phyloP scores from a whole-genome alignment of 2,113 vertebrate species.

The Corynorhinus townsendii region DNA sequence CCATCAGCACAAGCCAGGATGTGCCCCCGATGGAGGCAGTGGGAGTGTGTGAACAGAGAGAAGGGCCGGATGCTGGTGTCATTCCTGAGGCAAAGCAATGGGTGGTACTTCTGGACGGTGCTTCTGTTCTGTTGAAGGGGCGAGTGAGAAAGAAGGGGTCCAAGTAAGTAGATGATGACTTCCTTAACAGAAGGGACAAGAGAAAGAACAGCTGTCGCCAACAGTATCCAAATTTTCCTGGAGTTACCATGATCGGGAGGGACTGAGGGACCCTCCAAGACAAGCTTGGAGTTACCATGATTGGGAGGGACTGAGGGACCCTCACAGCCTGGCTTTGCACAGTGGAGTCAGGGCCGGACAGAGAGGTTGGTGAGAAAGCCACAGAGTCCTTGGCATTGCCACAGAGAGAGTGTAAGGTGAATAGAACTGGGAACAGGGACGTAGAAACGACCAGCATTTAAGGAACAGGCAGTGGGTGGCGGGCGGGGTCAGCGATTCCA shows the following conservation, averaged over 20 bases:
- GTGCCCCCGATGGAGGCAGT: not conserved
- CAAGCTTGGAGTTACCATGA: not conserved
- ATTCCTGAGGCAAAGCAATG: not conserved
- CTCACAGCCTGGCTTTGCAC: not conserved
- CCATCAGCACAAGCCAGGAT: not conserved
- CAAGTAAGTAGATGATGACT: not conserved
- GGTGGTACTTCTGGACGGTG: not conserved
- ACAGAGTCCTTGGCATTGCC: not conserved
- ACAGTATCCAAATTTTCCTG: not conserved
- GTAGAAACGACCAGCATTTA: not conserved
- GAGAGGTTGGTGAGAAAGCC: not conserved
- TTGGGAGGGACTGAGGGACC: not conserved
- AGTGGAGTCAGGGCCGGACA: not conserved
- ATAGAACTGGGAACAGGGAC: not conserved
- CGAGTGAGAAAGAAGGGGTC: not conserved
- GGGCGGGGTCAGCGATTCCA: not conserved
- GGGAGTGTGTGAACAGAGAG: not conserved
- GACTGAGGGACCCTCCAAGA: too few species aligned
- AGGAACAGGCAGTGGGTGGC: not conserved
- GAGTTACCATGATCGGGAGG: not conserved
- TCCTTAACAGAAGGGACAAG: not conserved
- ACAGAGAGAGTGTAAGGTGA: not conserved
- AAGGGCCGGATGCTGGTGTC: not conserved
- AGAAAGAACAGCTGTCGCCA: not conserved
- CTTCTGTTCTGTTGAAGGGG: not conserved